These are phyloP conservation scores for Ptychochromis oligacanthus DNA, from an alignment of 2,113 vertebrate species.

Conservation along the genomic window DNA sequence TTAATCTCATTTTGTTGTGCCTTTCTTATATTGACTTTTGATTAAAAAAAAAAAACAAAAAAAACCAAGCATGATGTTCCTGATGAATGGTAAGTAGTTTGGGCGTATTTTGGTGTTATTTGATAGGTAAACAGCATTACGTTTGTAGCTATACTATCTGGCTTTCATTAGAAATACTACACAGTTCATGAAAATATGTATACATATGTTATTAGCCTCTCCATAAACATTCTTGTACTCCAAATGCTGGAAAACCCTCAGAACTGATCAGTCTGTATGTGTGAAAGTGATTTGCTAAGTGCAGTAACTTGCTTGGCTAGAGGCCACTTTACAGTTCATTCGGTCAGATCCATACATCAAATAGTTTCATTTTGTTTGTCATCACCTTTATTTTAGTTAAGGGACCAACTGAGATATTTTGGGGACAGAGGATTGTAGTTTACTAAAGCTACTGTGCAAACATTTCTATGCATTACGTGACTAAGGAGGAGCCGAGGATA, in stretches of 20 bases:
- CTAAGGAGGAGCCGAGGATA: constrained; percentile 42
- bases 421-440: constrained; percentile 76
- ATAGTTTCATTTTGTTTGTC: constrained; percentile 40
- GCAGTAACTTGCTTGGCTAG: constrained; percentile 57
- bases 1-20: constrained; percentile 75
- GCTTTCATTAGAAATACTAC: constrained; percentile 56
- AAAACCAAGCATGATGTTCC: constrained; percentile 61
- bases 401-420: constrained; percentile 78
- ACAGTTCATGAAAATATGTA: constrained; percentile 46
- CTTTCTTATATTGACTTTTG: constrained; percentile 73
- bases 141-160: constrained; percentile 61
- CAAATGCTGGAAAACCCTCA: constrained; percentile 38
- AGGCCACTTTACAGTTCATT: constrained; percentile 24
- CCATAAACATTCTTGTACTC: constrained; percentile 39
- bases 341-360: constrained; percentile 34
- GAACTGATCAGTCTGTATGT: constrained; percentile 42
- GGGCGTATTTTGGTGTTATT: constrained; percentile 51
- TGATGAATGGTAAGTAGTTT: constrained; percentile 49
- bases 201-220: constrained; percentile 49
- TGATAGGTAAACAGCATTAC: constrained; percentile 47
- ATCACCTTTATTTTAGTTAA: constrained; percentile 66
- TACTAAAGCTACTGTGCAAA: constrained; percentile 78
- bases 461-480: constrained; percentile 83
- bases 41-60: constrained; percentile 37
- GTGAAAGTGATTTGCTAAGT: constrained; percentile 63